Evolutionary conservation across 2,113 vertebrate species (phyloP).

Genomic region (Neotragus moschatus): DNA sequence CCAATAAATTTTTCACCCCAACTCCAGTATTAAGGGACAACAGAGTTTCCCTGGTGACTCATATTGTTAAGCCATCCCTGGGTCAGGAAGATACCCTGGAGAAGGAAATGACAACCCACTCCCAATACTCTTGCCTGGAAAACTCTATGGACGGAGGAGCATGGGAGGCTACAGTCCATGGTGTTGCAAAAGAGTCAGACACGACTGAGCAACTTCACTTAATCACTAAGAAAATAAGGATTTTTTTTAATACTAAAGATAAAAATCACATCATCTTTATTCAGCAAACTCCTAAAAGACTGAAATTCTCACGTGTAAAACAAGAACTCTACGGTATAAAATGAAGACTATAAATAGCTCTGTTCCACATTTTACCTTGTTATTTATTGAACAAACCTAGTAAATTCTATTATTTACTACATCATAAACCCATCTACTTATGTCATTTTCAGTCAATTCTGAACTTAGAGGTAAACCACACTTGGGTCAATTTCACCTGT

Average conservation of each 20-base stretch:
- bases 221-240: background rate
- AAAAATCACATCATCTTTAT: slow-evolving; percentile 28
- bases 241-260: slow-evolving; percentile 16
- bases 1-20: background rate
- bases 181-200: background rate
- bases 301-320: background rate
- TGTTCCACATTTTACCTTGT: background rate
- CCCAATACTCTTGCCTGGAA: background rate
- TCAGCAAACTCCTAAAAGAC: background rate
- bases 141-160: background rate
- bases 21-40: slow-evolving; percentile 28
- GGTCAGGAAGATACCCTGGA: background rate
- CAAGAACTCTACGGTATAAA: background rate
- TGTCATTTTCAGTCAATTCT: background rate
- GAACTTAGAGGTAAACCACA: background rate
- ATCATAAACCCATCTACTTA: background rate
- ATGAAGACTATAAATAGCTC: background rate
- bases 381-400: background rate
- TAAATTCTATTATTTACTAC: background rate
- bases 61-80: background rate
- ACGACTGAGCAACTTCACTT: background rate
- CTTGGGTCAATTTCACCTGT: background rate
- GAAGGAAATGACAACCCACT: background rate
- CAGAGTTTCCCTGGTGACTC: background rate
- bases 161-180: background rate